Percentiles rank a stretch among this genome's conserved stretches.
These are phyloP conservation scores for Tragelaphus scriptus DNA, from an alignment of 2,113 vertebrate species.

Conservation along the genomic window DNA sequence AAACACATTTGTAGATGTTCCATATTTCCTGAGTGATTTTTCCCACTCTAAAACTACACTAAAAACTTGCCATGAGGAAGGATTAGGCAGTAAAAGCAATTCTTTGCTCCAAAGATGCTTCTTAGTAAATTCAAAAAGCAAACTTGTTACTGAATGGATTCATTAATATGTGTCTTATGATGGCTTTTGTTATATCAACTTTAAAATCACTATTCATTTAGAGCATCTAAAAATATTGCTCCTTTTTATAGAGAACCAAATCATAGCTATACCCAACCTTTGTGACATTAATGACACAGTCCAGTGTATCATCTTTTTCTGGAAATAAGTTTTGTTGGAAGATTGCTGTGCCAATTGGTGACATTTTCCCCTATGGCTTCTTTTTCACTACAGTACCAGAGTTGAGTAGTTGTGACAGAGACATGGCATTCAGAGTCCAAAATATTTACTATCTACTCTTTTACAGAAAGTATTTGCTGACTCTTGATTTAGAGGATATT, in stretches of 20 bases:
- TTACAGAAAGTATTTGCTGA: not conserved
- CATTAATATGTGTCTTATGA: not conserved
- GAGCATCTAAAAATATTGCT: not conserved
- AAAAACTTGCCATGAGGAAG: not conserved
- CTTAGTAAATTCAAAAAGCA: not conserved
- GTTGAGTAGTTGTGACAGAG: not conserved
- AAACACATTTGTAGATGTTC: not conserved
- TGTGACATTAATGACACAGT: constrained; percentile 33
- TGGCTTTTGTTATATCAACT: not conserved
- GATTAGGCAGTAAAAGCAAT: not conserved
- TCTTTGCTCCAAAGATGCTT: not conserved
- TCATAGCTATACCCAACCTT: constrained; percentile 16
- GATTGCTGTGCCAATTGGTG: not conserved
- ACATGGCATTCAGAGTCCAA: not conserved
- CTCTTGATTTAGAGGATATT: not conserved
- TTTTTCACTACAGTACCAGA: not conserved
- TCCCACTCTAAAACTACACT: not conserved
- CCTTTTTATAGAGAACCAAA: not conserved
- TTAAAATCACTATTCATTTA: constrained; percentile 48
- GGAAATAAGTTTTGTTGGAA: not conserved
- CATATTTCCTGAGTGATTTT: not conserved
- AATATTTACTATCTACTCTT: not conserved
- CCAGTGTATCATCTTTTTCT: not conserved
- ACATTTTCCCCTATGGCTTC: not conserved
- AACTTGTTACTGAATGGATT: not conserved